Percentiles rank a stretch among this genome's conserved stretches.
Conservation (phyloP, 2,113 vertebrate genomes). For the Menidia beryllina region DNA sequence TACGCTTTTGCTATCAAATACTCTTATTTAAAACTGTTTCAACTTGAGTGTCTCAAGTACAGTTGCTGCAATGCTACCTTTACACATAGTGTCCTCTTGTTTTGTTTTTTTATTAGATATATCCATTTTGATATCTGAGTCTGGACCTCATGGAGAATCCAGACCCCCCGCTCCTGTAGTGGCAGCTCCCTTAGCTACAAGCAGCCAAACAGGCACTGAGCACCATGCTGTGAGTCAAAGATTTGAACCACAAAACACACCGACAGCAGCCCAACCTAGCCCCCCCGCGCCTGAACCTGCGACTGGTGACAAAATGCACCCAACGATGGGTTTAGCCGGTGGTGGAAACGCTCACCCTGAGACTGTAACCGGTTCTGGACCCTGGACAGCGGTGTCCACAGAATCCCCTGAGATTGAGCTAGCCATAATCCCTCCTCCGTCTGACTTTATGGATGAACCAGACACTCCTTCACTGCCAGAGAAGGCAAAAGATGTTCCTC, state of each 20-base stretch:
- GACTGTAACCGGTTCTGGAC: constrained; percentile 1
- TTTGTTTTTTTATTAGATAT: constrained; percentile 64
- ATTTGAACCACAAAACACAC: constrained; percentile 10
- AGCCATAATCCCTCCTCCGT: constrained; percentile 78
- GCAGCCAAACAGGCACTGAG: constrained; percentile 1
- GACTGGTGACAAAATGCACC: neutral
- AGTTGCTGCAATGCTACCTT: neutral
- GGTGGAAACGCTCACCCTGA: constrained; percentile 6
- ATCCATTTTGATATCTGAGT: constrained; percentile 32
- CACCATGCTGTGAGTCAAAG: constrained; percentile 8
- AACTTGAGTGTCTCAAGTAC: neutral
- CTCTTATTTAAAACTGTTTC: neutral
- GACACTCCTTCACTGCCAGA: neutral
- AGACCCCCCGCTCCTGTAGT: neutral
- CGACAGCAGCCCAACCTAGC: neutral
- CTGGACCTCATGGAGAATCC: constrained; percentile 13
- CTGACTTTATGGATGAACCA: constrained; percentile 81
- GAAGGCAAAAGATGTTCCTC: neutral
- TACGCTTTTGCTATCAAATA: constrained; percentile 2
- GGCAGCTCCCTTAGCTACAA: neutral
- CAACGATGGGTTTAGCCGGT: constrained; percentile 3
- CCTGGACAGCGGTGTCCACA: neutral
- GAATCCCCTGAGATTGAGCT: constrained; percentile 23
- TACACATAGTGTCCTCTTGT: neutral
- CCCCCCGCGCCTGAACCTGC: neutral